Evolutionary conservation across 1,140 invertebrate genomes (phyloP), one percentile per base, ranked within the genome.

Genomic region (Matsumurasca onukii): DNA sequence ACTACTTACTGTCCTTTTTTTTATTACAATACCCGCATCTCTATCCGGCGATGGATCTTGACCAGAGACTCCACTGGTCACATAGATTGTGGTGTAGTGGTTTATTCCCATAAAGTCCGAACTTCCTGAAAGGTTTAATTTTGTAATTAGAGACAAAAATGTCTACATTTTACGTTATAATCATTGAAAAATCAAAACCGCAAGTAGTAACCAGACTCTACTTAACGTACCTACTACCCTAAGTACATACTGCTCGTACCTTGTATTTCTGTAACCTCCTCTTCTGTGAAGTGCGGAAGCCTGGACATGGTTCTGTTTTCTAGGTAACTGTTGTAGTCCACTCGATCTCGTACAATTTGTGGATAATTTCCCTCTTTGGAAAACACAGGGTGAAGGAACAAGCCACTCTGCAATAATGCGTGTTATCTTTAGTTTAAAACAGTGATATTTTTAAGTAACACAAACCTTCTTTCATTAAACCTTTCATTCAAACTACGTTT

Each of bases 91-190:
- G 0, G 84, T 83, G 72, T 88, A 88, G 13, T 81, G 78, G 68
- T 87, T 88, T 0, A 89, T 69, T 27, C 85, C 86, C 45, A 87
- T 82, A 78, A 86, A 88, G 73, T 88, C 86, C 0, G 80, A 79
- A 17, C 82, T 82, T 48, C 84, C 82, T 73, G 66, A 29, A 69
- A 71, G 12, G n/a, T 45, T 45, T 45, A 12, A n/a, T 45, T 45
- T 45, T 13, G 12, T 45, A 45, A 45, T 45, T 45, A 13, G 39
- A 45, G n/a, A 45, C 12, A 45, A 13, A n/a, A 45, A 45, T 45
- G 39, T n/a, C 39, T 13, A 45, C 39, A 45, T 45, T 45, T n/a
- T 12, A 45, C 39, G 39, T 45, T n/a, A n/a, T n/a, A n/a, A n/a
- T n/a, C n/a, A n/a, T n/a, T n/a, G n/a, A n/a, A n/a, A n/a, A n/a